A percentile compares a stretch with the other conserved stretches of the same genome.
Evolutionary conservation across 2,888 invertebrate species (phyloP).

Genomic region (Pseudeuparius sepicola): DNA sequence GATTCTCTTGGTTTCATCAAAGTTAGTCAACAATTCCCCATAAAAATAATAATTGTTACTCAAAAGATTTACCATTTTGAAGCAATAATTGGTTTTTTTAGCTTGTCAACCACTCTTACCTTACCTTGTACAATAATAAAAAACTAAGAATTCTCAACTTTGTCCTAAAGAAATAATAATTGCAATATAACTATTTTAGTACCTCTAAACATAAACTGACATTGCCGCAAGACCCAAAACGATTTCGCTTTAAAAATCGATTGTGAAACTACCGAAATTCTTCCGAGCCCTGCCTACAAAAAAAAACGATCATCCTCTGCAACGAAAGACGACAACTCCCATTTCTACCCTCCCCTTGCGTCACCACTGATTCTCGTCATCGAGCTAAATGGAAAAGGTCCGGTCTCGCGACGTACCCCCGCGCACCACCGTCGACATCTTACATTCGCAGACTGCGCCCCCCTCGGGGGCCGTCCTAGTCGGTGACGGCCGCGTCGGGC

Average conservation of each 20-base stretch:
- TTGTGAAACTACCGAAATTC: background rate
- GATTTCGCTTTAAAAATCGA: background rate
- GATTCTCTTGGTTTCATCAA: too few species aligned
- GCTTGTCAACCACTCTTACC: too few species aligned
- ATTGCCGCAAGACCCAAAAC: background rate
- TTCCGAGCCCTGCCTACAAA: background rate
- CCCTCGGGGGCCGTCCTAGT: conserved; percentile 5
- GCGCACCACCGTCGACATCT: background rate
- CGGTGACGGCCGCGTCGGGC: conserved; percentile 11
- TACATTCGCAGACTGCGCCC: conserved; percentile 9
- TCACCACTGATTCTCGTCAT: conserved; percentile 2
- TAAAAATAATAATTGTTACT: too few species aligned
- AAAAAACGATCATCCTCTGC: background rate
- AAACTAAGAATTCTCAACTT: too few species aligned
- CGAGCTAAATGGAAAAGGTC: too few species aligned
- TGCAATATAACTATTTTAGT: background rate
- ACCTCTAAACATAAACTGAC: background rate
- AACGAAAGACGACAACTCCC: too few species aligned
- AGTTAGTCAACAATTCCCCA: too few species aligned
- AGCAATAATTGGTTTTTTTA: too few species aligned
- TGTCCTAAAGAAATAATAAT: background rate
- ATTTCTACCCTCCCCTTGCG: too few species aligned
- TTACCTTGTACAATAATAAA: too few species aligned
- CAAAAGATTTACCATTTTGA: too few species aligned
- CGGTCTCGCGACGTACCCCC: background rate